These are phyloP conservation scores for Palythoa grandis DNA, from an alignment of 92 coral and sea anemone genomes.

Conservation along the genomic window DNA sequence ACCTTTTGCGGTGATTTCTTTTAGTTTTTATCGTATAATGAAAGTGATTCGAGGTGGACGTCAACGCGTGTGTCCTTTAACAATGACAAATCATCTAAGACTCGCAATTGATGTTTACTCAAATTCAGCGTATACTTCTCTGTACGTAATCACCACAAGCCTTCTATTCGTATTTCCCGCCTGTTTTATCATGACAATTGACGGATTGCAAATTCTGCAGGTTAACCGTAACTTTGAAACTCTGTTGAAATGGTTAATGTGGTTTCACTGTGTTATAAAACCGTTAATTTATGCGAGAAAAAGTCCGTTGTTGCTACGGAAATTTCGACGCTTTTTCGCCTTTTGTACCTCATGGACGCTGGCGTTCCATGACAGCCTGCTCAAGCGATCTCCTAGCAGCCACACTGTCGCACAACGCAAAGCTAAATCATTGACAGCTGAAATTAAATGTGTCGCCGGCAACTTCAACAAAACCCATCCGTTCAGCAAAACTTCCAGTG, in stretches of 20 bases:
- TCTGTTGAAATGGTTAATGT: slow-evolving; percentile 76
- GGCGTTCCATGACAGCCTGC: too few relatives aligned
- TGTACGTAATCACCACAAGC: slow-evolving; percentile 66
- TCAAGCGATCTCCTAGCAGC: neutral
- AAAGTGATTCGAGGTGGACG: slow-evolving; percentile 49
- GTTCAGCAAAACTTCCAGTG: neutral
- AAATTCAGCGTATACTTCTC: slow-evolving; percentile 76
- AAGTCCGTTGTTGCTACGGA: neutral
- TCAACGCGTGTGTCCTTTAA: slow-evolving; percentile 60
- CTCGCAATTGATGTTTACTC: slow-evolving; percentile 70
- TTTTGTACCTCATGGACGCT: too few relatives aligned
- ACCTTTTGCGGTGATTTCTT: slow-evolving; percentile 61
- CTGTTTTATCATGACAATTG: slow-evolving; percentile 71
- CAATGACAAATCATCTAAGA: slow-evolving; percentile 65
- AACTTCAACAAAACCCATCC: neutral
- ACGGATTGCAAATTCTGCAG: slow-evolving; percentile 62
- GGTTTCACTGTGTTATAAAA: slow-evolving; percentile 82
- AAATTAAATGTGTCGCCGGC: neutral
- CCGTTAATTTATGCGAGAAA: slow-evolving; percentile 68
- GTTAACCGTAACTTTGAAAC: slow-evolving; percentile 61
- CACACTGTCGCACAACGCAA: neutral
- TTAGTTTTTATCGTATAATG: slow-evolving; percentile 66
- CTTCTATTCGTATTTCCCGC: slow-evolving; percentile 84
- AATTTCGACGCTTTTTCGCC: neutral
- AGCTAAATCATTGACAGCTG: neutral